A percentile compares a stretch with the other conserved stretches of the same genome.
Evolutionary conservation across 2,797 vertebrate genomes (phyloP).

Genomic region (Acipenser oxyrinchus): DNA sequence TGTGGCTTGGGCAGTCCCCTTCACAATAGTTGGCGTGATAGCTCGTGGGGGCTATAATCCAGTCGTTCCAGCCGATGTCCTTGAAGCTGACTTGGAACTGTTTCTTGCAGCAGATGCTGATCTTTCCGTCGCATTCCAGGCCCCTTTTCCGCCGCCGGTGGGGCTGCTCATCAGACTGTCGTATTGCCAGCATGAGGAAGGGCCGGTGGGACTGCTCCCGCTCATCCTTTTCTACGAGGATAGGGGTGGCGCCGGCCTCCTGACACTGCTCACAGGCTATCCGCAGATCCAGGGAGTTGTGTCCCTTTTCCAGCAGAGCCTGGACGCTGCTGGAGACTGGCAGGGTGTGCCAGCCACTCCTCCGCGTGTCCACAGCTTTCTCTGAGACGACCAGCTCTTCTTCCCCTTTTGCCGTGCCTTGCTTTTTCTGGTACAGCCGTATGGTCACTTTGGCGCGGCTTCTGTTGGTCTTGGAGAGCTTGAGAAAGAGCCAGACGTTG

Average conservation of each 20-base stretch:
- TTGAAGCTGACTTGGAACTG: conserved; percentile 96
- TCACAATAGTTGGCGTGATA: conserved; percentile 97
- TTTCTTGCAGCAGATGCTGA: conserved; percentile 92
- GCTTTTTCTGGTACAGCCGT: conserved; percentile 71
- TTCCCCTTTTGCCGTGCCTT: conserved; percentile 39
- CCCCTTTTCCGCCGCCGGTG: conserved; percentile 76
- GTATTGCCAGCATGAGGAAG: conserved; percentile 88
- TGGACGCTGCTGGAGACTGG: conserved; percentile 76
- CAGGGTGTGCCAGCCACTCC: conserved; percentile 95
- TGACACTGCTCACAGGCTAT: conserved; percentile 81
- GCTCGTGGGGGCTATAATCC: conserved; percentile 75
- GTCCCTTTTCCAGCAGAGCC: conserved; percentile 64
- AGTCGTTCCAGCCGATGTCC: conserved; percentile 80
- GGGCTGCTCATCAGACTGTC: conserved; percentile 66
- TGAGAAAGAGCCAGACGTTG: conserved; percentile 90
- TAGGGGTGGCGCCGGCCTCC: conserved; percentile 69
- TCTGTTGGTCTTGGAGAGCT: conserved; percentile 83
- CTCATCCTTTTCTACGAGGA: conserved; percentile 74
- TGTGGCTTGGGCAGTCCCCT: conserved; percentile 89
- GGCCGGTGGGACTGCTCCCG: conserved; percentile 88
- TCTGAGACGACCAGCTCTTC: conserved; percentile 72
- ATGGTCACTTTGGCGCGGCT: conserved; percentile 84
- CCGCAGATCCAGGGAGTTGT: conserved; percentile 63
- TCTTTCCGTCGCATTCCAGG: conserved; percentile 91
- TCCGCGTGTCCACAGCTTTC: conserved; percentile 83